Evolutionary conservation across 2,888 invertebrate species (phyloP).

Genomic region (Rhamphomyia laevipes): DNA sequence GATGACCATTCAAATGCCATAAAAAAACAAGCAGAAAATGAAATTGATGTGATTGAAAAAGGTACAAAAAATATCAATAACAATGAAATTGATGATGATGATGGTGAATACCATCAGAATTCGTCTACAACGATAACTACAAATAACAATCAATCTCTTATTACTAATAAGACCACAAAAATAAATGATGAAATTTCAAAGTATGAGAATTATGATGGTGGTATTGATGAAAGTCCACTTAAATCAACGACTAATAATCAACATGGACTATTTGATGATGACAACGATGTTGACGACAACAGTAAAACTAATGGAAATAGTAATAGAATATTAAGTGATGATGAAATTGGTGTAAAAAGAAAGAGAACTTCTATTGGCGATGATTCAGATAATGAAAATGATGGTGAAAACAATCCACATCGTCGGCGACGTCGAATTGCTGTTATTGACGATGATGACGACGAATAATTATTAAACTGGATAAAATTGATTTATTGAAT

Average conservation of each 20-base stretch:
- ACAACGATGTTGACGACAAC: conserved; percentile 1
- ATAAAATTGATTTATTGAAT: too few relatives aligned
- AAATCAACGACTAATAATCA: conserved; percentile 1
- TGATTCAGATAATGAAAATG: conserved; percentile 12
- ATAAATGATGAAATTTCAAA: neutral
- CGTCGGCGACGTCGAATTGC: conserved; percentile 32
- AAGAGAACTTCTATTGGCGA: neutral
- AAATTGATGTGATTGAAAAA: neutral
- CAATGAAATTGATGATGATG: neutral
- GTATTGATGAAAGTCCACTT: neutral
- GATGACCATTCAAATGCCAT: neutral
- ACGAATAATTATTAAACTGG: conserved; percentile 11
- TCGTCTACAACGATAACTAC: neutral
- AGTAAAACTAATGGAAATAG: neutral
- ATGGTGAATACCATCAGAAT: neutral
- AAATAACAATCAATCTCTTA: neutral
- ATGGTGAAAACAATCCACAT: conserved; percentile 2
- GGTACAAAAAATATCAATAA: too few relatives aligned
- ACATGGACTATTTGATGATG: conserved; percentile 10
- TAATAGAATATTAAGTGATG: conserved; percentile 1
- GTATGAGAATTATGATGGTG: neutral
- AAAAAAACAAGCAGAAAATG: too few relatives aligned
- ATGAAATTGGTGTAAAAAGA: neutral
- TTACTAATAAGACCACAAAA: neutral
- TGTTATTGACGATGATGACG: conserved; percentile 32